Evolutionary conservation across 2,888 invertebrate species (phyloP).

Genomic region (Polydrusus cervinus): DNA sequence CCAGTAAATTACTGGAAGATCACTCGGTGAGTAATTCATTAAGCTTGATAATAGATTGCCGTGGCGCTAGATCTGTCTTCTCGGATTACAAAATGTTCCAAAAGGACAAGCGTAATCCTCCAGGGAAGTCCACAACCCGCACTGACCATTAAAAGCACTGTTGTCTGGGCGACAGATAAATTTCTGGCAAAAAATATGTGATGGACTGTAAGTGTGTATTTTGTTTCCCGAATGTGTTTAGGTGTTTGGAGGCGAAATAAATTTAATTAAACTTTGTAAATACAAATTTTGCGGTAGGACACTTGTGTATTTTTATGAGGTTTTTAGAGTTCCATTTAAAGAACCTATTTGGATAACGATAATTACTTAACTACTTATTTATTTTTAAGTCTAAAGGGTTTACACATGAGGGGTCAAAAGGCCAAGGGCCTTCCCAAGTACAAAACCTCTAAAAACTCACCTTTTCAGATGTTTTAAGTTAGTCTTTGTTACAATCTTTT

Average conservation of each 20-base stretch:
- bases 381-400: no score
- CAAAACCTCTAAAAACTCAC: no score
- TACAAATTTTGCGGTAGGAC: no score
- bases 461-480: no score
- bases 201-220: slow-evolving; percentile 36
- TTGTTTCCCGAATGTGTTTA: slow-evolving; percentile 6
- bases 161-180: slow-evolving; percentile 46
- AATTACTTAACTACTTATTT: no score
- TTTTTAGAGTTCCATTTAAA: no score
- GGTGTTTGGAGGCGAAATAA: neutral
- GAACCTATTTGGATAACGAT: no score
- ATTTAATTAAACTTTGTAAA: neutral
- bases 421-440: no score
- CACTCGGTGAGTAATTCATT: slow-evolving; percentile 59
- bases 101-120: slow-evolving; percentile 62
- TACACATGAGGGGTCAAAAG: no score
- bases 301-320: no score
- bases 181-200: slow-evolving; percentile 39
- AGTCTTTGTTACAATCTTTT: no score
- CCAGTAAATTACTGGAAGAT: slow-evolving; percentile 51
- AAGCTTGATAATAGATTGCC: slow-evolving; percentile 62
- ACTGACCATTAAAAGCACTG: slow-evolving; percentile 51
- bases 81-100: slow-evolving; percentile 61
- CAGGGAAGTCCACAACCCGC: slow-evolving; percentile 49
- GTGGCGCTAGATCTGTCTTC: slow-evolving; percentile 60